Conservation (phyloP, 2,888 invertebrate species). For the Linyphia triangularis region DNA sequence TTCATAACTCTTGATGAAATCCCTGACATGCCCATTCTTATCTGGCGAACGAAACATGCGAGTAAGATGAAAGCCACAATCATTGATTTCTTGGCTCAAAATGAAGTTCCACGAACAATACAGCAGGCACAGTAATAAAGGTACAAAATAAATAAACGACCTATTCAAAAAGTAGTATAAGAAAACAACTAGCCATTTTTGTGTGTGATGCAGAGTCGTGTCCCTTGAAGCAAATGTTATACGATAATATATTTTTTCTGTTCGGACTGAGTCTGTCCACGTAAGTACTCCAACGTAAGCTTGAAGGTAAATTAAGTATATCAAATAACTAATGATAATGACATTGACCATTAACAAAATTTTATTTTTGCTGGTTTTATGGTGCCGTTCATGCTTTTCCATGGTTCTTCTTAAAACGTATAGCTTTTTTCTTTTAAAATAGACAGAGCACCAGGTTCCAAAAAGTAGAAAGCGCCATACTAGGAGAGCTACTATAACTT, state of each 20-base stretch:
- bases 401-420: not conserved
- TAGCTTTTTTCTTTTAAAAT: not conserved
- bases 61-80: not conserved
- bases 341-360: not conserved
- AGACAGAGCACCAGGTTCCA: not conserved
- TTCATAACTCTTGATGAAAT: not conserved
- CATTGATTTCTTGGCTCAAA: not conserved
- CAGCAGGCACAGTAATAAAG: not conserved
- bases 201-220: not conserved
- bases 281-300: not conserved
- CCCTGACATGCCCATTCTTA: not conserved
- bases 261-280: not conserved
- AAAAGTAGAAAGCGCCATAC: not conserved
- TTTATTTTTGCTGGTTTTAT: not conserved
- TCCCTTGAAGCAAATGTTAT: not conserved
- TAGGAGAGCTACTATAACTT: not conserved
- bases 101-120: not conserved
- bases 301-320: not conserved
- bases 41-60: not conserved
- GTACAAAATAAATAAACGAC: not conserved
- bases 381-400: not conserved
- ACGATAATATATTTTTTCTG: not conserved
- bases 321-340: not conserved
- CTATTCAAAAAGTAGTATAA: not conserved
- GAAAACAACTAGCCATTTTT: not conserved